These are phyloP conservation scores for Ophion slaviceki DNA, from an alignment of 2,888 invertebrate genomes.

Conservation along the genomic window DNA sequence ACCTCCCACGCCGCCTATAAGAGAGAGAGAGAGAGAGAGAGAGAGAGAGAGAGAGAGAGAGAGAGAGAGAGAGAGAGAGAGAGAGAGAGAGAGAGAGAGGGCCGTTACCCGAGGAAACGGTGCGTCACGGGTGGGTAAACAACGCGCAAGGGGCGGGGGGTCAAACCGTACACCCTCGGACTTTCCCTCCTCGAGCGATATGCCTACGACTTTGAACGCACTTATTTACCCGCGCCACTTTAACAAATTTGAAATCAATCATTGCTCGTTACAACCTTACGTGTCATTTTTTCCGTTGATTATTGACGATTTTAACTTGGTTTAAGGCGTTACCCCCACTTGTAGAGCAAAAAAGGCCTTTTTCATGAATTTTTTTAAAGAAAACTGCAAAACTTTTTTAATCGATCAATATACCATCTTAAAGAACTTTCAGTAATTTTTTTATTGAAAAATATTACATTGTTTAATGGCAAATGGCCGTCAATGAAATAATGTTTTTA, in stretches of 20 bases:
- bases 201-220: conserved; percentile 12
- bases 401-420: too few species aligned
- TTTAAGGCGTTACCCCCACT: too few species aligned
- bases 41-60: not conserved
- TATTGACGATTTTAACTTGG: not conserved
- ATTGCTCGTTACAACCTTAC: not conserved
- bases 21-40: not conserved
- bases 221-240: conserved; percentile 33
- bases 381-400: too few species aligned
- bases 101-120: conserved; percentile 28
- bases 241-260: conserved; percentile 29
- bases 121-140: conserved; percentile 52
- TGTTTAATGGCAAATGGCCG: too few species aligned
- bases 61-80: conserved; percentile 5
- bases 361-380: too few species aligned
- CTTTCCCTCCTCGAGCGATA: conserved; percentile 18
- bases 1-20: conserved; percentile 2
- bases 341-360: too few species aligned
- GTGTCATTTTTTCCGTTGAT: not conserved
- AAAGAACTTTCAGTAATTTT: too few species aligned
- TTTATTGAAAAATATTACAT: too few species aligned
- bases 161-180: conserved; percentile 20
- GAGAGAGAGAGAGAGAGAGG: not conserved
- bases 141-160: not conserved
- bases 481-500: too few species aligned